phyloP scores from a whole-genome alignment of 2,888 invertebrate genomes.

The Plagodis pulveraria region DNA sequence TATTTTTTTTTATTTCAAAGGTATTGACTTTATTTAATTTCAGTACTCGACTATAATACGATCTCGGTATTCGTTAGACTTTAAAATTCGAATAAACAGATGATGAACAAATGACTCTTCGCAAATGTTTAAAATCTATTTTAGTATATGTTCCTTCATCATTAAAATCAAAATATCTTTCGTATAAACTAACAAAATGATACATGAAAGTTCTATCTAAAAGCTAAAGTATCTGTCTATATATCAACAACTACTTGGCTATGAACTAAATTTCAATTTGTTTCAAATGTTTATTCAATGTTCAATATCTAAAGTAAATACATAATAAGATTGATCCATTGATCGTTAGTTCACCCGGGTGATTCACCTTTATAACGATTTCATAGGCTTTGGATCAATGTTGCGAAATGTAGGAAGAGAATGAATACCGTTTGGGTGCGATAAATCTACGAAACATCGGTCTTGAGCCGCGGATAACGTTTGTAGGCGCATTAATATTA shows the following conservation, averaged over 20 bases:
- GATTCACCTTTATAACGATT: slow-evolving; percentile 53
- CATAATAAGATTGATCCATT: slow-evolving; percentile 26
- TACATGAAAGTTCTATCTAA: slow-evolving; percentile 4
- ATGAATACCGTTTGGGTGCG: slow-evolving; percentile 52
- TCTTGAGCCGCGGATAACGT: slow-evolving; percentile 44
- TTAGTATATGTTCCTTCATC: not conserved
- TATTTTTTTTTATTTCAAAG: too few relatives aligned
- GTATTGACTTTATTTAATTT: too few relatives aligned
- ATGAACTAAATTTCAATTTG: slow-evolving; percentile 18
- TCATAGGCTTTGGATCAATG: slow-evolving; percentile 57
- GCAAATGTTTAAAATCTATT: not conserved
- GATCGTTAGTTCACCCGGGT: slow-evolving; percentile 36
- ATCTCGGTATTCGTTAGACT: too few relatives aligned
- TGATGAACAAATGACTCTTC: too few relatives aligned
- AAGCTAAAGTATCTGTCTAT: slow-evolving; percentile 11
- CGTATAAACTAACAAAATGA: not conserved
- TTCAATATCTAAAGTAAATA: slow-evolving; percentile 25
- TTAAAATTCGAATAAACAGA: too few relatives aligned
- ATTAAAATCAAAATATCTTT: not conserved
- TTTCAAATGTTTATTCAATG: slow-evolving; percentile 21
- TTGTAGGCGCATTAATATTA: slow-evolving; percentile 45
- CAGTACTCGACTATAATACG: too few relatives aligned
- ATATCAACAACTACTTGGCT: slow-evolving; percentile 18
- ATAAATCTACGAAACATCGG: slow-evolving; percentile 70
- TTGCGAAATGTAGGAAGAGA: slow-evolving; percentile 68